Conservation (phyloP, 2,113 vertebrate species). For the Tyrannus savana region DNA sequence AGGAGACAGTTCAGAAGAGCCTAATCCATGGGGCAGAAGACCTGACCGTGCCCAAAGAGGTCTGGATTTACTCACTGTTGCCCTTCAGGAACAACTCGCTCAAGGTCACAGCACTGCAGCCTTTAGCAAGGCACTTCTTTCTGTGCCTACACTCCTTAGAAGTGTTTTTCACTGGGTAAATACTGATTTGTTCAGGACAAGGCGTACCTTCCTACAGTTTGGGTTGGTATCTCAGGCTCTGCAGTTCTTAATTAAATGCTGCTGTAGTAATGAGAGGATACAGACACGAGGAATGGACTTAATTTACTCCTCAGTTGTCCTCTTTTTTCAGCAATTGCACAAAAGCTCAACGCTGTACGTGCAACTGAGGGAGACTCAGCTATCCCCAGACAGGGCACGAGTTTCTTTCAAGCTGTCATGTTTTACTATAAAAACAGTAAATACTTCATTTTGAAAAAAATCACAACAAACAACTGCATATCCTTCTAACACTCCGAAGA, state of each 20-base stretch:
- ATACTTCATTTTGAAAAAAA: neutral
- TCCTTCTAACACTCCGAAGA: neutral
- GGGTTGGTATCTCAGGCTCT: neutral
- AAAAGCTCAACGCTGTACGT: neutral
- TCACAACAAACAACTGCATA: neutral
- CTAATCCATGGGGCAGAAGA: neutral
- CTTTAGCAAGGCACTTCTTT: neutral
- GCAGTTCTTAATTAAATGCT: neutral
- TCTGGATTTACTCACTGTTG: neutral
- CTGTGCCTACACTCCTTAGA: neutral
- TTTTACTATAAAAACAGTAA: neutral
- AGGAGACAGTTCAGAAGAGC: neutral
- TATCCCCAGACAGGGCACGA: neutral
- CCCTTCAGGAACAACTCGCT: neutral
- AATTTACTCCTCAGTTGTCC: constrained; percentile 15
- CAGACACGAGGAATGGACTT: neutral
- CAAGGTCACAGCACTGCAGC: fast-evolving
- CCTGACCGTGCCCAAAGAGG: neutral
- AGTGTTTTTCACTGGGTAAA: neutral
- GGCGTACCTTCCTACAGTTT: neutral
- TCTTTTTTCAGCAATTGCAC: neutral
- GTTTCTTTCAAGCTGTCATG: neutral
- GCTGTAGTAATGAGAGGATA: neutral
- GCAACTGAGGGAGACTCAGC: neutral
- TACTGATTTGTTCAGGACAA: neutral